Evolutionary conservation across 2,888 invertebrate species (phyloP).

Genomic region (Melipona bicolor): DNA sequence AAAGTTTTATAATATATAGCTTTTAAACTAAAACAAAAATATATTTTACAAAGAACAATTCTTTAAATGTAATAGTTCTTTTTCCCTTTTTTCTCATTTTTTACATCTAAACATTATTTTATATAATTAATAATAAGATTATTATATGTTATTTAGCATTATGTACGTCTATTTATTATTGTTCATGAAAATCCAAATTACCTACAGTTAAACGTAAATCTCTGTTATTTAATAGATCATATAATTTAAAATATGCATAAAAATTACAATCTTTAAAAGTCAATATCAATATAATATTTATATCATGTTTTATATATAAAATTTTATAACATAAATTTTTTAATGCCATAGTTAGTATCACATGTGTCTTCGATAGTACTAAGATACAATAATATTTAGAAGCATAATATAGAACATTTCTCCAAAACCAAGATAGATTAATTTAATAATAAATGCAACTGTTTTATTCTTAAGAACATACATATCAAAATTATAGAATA

Average conservation of each 20-base stretch:
- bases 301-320: neutral
- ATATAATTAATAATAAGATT: neutral
- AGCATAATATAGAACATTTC: slow-evolving; percentile 12
- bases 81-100: neutral
- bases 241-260: slow-evolving; percentile 13
- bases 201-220: slow-evolving; percentile 4
- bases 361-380: slow-evolving; percentile 18
- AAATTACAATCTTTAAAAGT: slow-evolving; percentile 7
- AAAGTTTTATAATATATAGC: neutral
- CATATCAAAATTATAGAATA: neutral
- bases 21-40: slow-evolving; percentile 15
- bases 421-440: slow-evolving; percentile 21
- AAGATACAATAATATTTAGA: slow-evolving; percentile 11
- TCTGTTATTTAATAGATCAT: slow-evolving; percentile 8
- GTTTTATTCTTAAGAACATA: slow-evolving; percentile 7
- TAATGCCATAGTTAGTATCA: slow-evolving; percentile 44
- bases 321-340: slow-evolving; percentile 24
- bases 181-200: slow-evolving; percentile 1
- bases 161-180: neutral
- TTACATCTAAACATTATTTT: neutral
- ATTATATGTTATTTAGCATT: slow-evolving; percentile 16
- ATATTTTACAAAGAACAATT: neutral
- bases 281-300: slow-evolving; percentile 15
- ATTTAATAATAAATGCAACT: slow-evolving; percentile 32
- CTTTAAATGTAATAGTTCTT: neutral